Evolutionary conservation across 2,797 vertebrate genomes (phyloP), one percentile per base, ranked within the genome.

Genomic region (Salarias fasciatus): DNA sequence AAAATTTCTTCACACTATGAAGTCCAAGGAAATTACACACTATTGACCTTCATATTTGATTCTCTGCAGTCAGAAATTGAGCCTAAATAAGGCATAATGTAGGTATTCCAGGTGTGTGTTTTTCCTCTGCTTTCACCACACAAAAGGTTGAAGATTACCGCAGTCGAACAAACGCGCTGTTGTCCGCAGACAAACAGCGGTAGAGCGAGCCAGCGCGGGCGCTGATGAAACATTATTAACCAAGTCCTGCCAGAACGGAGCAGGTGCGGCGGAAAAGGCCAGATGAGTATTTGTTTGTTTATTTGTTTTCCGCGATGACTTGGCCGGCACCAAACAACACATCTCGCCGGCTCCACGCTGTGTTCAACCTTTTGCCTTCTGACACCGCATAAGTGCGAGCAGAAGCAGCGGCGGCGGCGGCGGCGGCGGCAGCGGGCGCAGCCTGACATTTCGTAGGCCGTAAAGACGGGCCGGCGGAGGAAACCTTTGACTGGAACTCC

Each of bases 361-460:
- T 36, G 67, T 44, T 70, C 75, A 72, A 77, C 77, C 81, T 84
- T 82, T 83, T 54, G 56, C 54, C 53, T 70, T 75, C 72, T 3
- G 77, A 79, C 71, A 73, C 69, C 33, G 36, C 69, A 75, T 69
- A 77, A 79, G 57, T 56, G 65, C 35, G 53, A 83, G 52, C 72
- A 73, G 77, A 68, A 68, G 77, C 72, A 53, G 33, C 3, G 11
- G 11, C 33, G 52, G 65, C 37, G n/a, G 4, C 45, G n/a, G n/a
- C n/a, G n/a, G n/a, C n/a, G n/a, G 77, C 68, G 68, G 77, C 72
- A 53, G 33, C 3, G 11, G 11, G 33, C 52, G 65, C 37, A n/a
- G 4, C 45, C 56, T 78, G 72, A 72, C 75, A 70, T 79, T 80
- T 79, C 38, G 40, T 47, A n/a, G 0, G 50, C 49, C 49, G 77